phyloP scores from a whole-genome alignment of 1,140 invertebrate species.

The Drosophila cardini region DNA sequence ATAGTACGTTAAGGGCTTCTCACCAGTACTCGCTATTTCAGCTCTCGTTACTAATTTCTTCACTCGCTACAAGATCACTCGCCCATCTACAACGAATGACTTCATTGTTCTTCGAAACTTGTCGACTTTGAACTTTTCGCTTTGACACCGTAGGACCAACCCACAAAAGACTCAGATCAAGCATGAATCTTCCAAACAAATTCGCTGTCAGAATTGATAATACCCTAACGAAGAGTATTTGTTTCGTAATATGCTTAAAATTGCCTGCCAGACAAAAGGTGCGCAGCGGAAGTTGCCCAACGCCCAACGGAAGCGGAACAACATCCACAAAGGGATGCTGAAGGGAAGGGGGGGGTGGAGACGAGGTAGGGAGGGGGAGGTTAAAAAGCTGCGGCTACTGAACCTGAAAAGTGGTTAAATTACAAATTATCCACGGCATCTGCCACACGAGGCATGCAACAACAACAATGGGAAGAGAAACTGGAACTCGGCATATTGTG shows the following conservation, averaged over 20 bases:
- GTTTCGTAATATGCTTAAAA: constrained; percentile 1
- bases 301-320: constrained; percentile 64
- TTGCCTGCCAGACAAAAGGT: constrained; percentile 44
- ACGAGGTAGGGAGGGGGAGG: background rate
- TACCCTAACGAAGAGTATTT: constrained; percentile 21
- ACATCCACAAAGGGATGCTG: constrained; percentile 34
- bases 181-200: background rate
- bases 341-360: background rate
- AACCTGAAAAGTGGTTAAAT: constrained; percentile 84
- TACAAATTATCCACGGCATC: constrained; percentile 84
- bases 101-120: no score
- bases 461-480: background rate
- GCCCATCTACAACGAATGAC: background rate
- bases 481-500: constrained; percentile 49
- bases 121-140: background rate
- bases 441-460: constrained; percentile 48
- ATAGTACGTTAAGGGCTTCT: background rate
- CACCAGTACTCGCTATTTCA: background rate
- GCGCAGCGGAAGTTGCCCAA: constrained; percentile 53
- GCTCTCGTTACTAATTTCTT: background rate
- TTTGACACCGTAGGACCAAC: background rate
- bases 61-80: background rate
- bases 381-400: constrained; percentile 67
- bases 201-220: background rate
- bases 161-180: background rate